Evolutionary conservation across 1,140 invertebrate species (phyloP).

Genomic region (Cydia pomonella): DNA sequence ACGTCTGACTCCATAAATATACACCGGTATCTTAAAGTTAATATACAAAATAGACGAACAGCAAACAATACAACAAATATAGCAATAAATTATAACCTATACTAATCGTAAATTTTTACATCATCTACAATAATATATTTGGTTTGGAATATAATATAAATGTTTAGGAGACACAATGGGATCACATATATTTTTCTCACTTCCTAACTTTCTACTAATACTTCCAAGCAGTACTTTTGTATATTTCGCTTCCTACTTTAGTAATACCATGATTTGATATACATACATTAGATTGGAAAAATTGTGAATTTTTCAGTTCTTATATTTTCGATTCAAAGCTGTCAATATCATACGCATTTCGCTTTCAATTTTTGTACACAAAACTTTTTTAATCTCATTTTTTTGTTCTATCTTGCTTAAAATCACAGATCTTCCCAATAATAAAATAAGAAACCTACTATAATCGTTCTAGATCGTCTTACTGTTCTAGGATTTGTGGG

Average conservation of each 20-base stretch:
- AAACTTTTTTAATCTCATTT: not conserved
- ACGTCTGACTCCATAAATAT: slow-evolving; percentile 47
- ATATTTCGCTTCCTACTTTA: slow-evolving; percentile 17
- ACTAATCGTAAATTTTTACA: slow-evolving; percentile 24
- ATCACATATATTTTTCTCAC: slow-evolving; percentile 43
- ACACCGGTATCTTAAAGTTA: slow-evolving; percentile 40
- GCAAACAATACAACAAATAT: not conserved
- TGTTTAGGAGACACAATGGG: slow-evolving; percentile 42
- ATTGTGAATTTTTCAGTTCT: slow-evolving; percentile 22
- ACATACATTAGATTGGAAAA: slow-evolving; percentile 17
- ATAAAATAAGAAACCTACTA: no score
- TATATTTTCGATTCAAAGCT: slow-evolving; percentile 12
- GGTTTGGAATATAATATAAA: slow-evolving; percentile 28
- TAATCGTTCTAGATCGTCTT: no score
- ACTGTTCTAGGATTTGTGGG: no score
- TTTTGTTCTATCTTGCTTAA: no score
- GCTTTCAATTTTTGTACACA: not conserved
- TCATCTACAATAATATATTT: slow-evolving; percentile 16
- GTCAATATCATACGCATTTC: not conserved
- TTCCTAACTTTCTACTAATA: slow-evolving; percentile 34
- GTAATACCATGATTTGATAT: slow-evolving; percentile 31
- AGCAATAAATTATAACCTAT: not conserved
- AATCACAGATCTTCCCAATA: no score
- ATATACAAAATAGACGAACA: slow-evolving; percentile 19
- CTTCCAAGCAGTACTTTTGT: slow-evolving; percentile 28